These are phyloP conservation scores for Drosophila subpulchrella DNA, from an alignment of 1,140 invertebrate genomes.

Conservation along the genomic window DNA sequence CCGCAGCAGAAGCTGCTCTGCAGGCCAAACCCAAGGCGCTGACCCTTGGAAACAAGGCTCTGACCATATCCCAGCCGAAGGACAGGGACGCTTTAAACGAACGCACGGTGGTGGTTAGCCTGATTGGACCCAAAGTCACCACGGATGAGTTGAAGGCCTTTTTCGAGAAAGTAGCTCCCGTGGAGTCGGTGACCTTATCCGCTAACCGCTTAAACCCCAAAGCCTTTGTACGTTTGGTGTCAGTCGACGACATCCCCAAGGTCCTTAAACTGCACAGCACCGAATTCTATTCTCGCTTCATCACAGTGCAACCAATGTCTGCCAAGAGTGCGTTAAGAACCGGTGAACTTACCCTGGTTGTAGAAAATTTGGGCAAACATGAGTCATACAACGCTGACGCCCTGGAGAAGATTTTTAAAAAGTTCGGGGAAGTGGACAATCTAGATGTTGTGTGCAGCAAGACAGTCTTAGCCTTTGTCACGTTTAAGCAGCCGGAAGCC, in stretches of 20 bases:
- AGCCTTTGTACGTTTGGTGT: constrained; percentile 49
- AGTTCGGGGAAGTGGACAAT: constrained; percentile 49
- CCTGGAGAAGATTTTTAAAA: constrained; percentile 62
- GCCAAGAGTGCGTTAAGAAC: constrained; percentile 3
- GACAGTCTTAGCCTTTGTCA: constrained; percentile 55
- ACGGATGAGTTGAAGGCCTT: constrained; percentile 33
- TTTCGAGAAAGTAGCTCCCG: constrained; percentile 54
- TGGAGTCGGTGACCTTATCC: constrained; percentile 39
- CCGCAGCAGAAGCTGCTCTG: constrained; percentile 49
- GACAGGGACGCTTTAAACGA: constrained; percentile 2
- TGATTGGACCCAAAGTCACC: constrained; percentile 42
- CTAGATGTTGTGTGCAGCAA: constrained; percentile 55
- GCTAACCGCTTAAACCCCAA: constrained; percentile 25
- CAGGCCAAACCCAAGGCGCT: constrained; percentile 53
- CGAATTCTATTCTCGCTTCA: constrained; percentile 51
- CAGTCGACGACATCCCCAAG: constrained; percentile 7
- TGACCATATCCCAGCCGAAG: constrained; percentile 11
- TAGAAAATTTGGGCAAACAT: constrained; percentile 46
- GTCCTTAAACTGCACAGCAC: constrained; percentile 57
- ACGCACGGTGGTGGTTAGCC: constrained; percentile 47
- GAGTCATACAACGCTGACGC: constrained; percentile 29
- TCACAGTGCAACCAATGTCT: constrained; percentile 37
- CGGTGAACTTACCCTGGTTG: constrained; percentile 33
- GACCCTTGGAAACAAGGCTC: constrained; percentile 25
- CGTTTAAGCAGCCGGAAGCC: constrained; percentile 40